A percentile compares a stretch with the other conserved stretches of the same genome.
Evolutionary conservation across 92 coral and sea anemone species (phyloP).

Genomic region (Palythoa heliodiscus): DNA sequence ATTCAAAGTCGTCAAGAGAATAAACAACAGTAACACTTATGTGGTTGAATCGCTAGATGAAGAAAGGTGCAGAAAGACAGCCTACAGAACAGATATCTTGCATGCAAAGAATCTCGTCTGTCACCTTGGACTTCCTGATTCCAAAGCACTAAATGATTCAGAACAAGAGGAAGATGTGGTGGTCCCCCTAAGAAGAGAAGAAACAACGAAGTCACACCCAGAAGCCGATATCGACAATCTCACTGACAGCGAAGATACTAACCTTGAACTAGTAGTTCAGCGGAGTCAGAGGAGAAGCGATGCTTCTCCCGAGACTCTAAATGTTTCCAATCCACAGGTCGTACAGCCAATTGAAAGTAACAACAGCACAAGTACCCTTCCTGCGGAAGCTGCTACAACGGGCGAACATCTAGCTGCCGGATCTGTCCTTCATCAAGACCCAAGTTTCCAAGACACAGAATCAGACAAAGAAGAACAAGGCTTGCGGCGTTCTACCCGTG

Average conservation of each 20-base stretch:
- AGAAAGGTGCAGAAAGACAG: constrained; percentile 43
- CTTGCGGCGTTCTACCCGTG: constrained; percentile 32
- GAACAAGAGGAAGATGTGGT: constrained; percentile 10
- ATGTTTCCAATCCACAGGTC: constrained; percentile 22
- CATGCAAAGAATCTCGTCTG: constrained; percentile 49
- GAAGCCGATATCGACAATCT: constrained; percentile 15
- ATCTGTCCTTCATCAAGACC: constrained; percentile 17
- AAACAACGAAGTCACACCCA: not conserved
- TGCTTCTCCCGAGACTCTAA: constrained; percentile 29
- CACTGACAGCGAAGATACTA: constrained; percentile 7
- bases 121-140: constrained; percentile 40
- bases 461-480: constrained; percentile 15
- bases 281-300: constrained; percentile 38
- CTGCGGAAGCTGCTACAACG: constrained; percentile 19
- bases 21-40: constrained; percentile 60
- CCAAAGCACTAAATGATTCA: not conserved
- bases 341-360: not conserved
- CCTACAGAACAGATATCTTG: constrained; percentile 50
- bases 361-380: constrained; percentile 14
- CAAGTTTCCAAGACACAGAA: constrained; percentile 24
- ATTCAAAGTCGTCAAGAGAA: constrained; percentile 50
- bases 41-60: constrained; percentile 51
- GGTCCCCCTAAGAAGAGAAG: constrained; percentile 5
- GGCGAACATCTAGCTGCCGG: not conserved
- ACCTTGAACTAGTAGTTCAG: constrained; percentile 42